phyloP scores from a whole-genome alignment of 2,113 vertebrate species.

The Ovis aries region ARS-UI_Ramb_v3.0 NC_056076.1:47894501-47895000 shows the following conservation, averaged over 20 bases:
- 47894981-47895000: neutral
- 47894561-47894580: neutral
- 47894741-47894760: neutral
- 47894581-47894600: neutral
- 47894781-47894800: neutral
- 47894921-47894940: neutral
- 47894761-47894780: neutral
- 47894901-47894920: neutral
- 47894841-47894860: neutral
- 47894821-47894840: neutral
- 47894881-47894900: neutral
- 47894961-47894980: neutral
- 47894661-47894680: neutral
- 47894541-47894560: neutral
- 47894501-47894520: constrained; percentile 9
- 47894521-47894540: neutral
- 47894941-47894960: neutral
- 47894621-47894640: neutral
- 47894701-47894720: neutral
- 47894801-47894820: neutral
- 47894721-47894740: constrained; percentile 14
- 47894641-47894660: neutral
- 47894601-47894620: neutral
- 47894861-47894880: neutral
- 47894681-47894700: neutral